Base-by-base conservation (phyloP, 35 echinoderm and acorn worm species). In the Amphiura filiformis region DNA sequence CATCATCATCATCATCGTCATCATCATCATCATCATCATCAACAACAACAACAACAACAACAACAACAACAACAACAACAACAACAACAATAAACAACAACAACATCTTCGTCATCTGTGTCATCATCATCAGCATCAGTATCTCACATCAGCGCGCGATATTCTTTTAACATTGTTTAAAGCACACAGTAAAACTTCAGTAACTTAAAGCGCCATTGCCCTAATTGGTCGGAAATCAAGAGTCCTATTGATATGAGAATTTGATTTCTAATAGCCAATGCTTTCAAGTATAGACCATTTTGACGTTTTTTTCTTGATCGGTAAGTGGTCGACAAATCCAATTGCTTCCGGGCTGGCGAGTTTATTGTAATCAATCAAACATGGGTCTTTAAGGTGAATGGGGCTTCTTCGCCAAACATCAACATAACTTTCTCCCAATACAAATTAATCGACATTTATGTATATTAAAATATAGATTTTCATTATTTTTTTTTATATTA, bases 1-100 rank as follows among this genome's bases (percentile, higher is more conserved):
- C 3, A 81, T 81, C 34, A 81, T 81, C 34, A 37, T 81, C 34
- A 81, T 81, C 79, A 81, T 81, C 79, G 35, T 81, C 79, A 81
- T 81, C 33, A 81, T 81, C 79, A 81, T 81, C 34, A n/a, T 81
- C 36, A 37, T 33, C 31, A 37, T 81, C 31, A 81, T 81, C 79
- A 81, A 11, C 37, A 81, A 14, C 37, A 81, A 14, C 37, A 81
- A 14, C 37, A 81, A 11, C 37, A 79, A 13, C 37, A 81, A 7
- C 37, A 81, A 14, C 38, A 40, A 11, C 79, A 81, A 7, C 79
- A 37, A 7, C 79, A 81, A 7, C 38, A 40, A 7, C 79, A 81
- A 14, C 79, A 12, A 13, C n/a, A 11, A 14, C 37, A 11, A 81
- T 81, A 26, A 81, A 13, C 36, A 81, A 26, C 37, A 81, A 7